These are phyloP conservation scores for Polydrusus cervinus DNA, from an alignment of 2,888 invertebrate species.

Conservation along the genomic window DNA sequence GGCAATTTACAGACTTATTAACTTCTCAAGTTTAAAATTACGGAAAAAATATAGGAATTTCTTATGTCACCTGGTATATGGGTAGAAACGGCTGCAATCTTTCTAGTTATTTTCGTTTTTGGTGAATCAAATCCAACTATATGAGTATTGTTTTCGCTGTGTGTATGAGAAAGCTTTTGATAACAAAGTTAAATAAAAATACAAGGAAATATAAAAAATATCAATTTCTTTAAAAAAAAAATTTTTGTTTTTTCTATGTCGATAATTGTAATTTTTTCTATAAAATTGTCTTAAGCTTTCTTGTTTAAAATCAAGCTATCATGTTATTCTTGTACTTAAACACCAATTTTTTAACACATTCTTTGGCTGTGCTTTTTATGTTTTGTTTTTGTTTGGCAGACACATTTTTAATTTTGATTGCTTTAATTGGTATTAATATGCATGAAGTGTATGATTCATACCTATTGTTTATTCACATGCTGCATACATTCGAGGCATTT, in stretches of 20 bases:
- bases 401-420: constrained; percentile 2
- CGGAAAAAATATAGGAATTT: too few species aligned
- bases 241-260: neutral
- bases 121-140: too few species aligned
- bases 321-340: constrained; percentile 23
- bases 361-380: constrained; percentile 40
- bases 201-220: neutral
- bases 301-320: neutral
- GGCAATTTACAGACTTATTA: too few species aligned
- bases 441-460: too few species aligned
- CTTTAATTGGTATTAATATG: neutral
- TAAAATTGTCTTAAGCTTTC: neutral
- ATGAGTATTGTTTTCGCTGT: neutral
- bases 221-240: neutral
- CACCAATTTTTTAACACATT: constrained; percentile 26
- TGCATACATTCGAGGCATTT: too few species aligned
- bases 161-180: constrained; percentile 3
- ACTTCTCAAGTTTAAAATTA: too few species aligned
- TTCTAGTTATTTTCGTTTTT: too few species aligned
- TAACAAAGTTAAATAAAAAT: neutral
- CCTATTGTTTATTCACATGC: too few species aligned
- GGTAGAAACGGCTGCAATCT: too few species aligned
- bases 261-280: neutral
- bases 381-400: constrained; percentile 19
- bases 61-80: too few species aligned